Base-by-base conservation (phyloP, 2,888 invertebrate genomes). In the Drosophila borborema region DNA sequence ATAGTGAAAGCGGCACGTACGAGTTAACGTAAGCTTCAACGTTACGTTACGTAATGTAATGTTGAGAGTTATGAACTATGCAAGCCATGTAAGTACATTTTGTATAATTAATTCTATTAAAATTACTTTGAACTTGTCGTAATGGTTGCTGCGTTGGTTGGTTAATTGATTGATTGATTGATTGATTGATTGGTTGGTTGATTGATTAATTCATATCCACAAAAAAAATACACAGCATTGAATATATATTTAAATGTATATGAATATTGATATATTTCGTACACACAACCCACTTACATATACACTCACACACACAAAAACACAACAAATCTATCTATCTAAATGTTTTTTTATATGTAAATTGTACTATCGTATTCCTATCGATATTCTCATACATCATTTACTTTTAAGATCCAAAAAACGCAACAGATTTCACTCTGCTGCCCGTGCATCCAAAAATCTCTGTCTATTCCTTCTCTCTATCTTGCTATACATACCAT, bases 141-240 rank as follows among this genome's bases (percentile, higher is more conserved):
- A 91, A 91, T 91, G 92, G 92, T 91, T 91, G 92, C 91, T 91
- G 90, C 91, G 91, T 92, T 91, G 90, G 91, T 90, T 89, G 90
- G 90, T 91, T 90, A 83, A 90, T 79, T 79, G 81, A 90, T 92
- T 90, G 87, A 88, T 87, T 87, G 83, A 88, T 90, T 91, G 84
- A 63, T 81, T 81, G 84, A 58, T 81, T 81, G 83, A 2, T 49
- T 49, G 49, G 70, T 82, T 84, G 89, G 65, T 85, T 85, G 88
- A 77, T 85, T 89, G 88, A 87, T 87, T 89, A 77, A 87, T 89
- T 86, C 90, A 89, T 88, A 89, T 86, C 66, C 80, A 87, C 79
- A 80, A 56, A 59, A 41, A 45, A 68, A 48, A 48, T 77, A 58
- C 67, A 81, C 64, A 69, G 68, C 77, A 74, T 69, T 86, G 61